Conservation (phyloP, 2,888 invertebrate species). For the Hirtodrosophila cameraria region DNA sequence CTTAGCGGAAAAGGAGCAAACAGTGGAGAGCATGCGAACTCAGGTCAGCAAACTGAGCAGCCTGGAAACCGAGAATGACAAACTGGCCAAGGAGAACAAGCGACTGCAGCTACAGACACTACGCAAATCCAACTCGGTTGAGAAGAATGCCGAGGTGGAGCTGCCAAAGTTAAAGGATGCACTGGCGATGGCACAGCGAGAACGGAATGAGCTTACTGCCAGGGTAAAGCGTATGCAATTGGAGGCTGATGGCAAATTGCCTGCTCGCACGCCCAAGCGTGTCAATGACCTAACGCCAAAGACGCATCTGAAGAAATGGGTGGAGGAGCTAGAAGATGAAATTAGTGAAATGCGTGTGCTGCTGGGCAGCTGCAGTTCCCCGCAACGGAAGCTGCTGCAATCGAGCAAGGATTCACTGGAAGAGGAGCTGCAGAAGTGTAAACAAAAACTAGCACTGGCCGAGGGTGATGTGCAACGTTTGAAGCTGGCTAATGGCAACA, state of each 20-base stretch:
- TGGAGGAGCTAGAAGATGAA: conserved; percentile 94
- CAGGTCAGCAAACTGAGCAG: conserved; percentile 88
- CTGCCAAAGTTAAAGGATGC: conserved; percentile 86
- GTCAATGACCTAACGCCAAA: conserved; percentile 87
- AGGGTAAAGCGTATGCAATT: conserved; percentile 88
- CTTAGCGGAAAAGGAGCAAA: conserved; percentile 92
- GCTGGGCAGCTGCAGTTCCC: conserved; percentile 82
- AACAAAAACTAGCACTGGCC: conserved; percentile 88
- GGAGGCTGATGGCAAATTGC: conserved; percentile 88
- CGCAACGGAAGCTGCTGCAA: conserved; percentile 86
- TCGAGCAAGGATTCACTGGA: conserved; percentile 88
- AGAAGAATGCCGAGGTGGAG: conserved; percentile 84
- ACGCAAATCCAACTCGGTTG: conserved; percentile 83
- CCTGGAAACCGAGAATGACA: conserved; percentile 91
- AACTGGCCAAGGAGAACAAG: conserved; percentile 89
- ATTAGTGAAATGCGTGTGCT: conserved; percentile 86
- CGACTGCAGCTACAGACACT: conserved; percentile 86
- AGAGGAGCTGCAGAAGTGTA: conserved; percentile 88
- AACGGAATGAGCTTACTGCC: conserved; percentile 87
- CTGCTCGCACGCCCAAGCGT: conserved; percentile 89
- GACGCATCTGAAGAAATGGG: conserved; percentile 88
- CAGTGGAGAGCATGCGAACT: conserved; percentile 90
- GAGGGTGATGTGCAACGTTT: conserved; percentile 83
- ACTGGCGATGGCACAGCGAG: conserved; percentile 86
- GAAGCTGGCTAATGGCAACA: conserved; percentile 76